Base-by-base conservation (phyloP, 2,888 invertebrate genomes). In the Stegophylla sp. region DNA sequence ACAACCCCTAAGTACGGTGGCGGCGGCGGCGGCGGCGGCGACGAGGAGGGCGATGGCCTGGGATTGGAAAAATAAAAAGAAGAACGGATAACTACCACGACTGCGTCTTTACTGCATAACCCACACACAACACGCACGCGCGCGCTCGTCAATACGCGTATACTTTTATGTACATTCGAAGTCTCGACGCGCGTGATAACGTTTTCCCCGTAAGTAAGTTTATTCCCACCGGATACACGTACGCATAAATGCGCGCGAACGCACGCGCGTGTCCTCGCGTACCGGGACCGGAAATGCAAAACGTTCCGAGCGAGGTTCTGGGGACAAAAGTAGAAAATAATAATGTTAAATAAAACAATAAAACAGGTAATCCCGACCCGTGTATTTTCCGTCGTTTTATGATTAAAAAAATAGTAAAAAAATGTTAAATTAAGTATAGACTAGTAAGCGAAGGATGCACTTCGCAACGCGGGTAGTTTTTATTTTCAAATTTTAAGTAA, bases 161-260 rank as follows among this genome's bases (percentile, higher is more conserved):
- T 63, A 63, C 41, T 7, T 34, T 34, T 34, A 9, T 17, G 23
- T 43, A 10, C 7, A 2, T 41, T 59, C 59, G 20, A 9, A 64
- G 67, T 76, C 76, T 43, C 66, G 56, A 56, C 67, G 76, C 76
- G 43, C 59, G 45, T 61, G 73, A 74, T 66, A 53, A 66, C 76
- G 56, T 66, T 76, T 56, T 28, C 53, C 17, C 34, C 15, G 23
- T n/a, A 48, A 53, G 34, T 12, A 13, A 41, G 66, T n/a, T 53
- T 71, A 48, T 67, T 76, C 66, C 23, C 53, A 41, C n/a, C 43
- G 76, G 76, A 76, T 67, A 67, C 51, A 51, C 76, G 67, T 76
- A 45, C 34, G 71, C 53, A 53, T 20, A 53, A 71, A 53, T 48
- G 20, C 43, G 10, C 26, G 20, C 43, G 10, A 17, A 34, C 34